Conservation (phyloP, 1,140 invertebrate genomes). For the Eumeta japonica region DNA sequence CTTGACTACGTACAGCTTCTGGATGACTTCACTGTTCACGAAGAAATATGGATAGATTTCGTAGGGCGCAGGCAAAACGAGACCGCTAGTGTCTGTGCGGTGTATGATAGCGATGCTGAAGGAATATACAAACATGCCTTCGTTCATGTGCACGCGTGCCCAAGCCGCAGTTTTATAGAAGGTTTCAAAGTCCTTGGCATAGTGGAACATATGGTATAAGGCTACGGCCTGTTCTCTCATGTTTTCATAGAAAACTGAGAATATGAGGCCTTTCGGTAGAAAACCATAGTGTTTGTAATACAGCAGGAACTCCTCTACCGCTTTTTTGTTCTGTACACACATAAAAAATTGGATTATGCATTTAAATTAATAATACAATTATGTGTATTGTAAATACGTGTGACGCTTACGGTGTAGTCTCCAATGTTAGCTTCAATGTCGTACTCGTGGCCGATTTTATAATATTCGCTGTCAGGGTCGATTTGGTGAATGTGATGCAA, state of each 20-base stretch:
- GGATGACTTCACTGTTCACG: slow-evolving; percentile 59
- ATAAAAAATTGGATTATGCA: slow-evolving; percentile 12
- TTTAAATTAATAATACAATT: too few relatives aligned
- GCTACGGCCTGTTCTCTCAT: slow-evolving; percentile 55
- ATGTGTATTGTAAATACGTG: not conserved
- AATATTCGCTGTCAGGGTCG: slow-evolving; percentile 22
- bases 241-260: slow-evolving; percentile 57
- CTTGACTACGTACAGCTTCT: slow-evolving; percentile 58
- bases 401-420: slow-evolving; percentile 30
- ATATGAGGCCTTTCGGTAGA: slow-evolving; percentile 52
- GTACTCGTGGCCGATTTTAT: slow-evolving; percentile 38
- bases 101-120: slow-evolving; percentile 61
- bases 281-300: slow-evolving; percentile 52
- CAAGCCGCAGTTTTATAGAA: slow-evolving; percentile 64
- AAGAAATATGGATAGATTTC: slow-evolving; percentile 66
- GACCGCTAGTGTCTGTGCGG: slow-evolving; percentile 58
- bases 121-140: slow-evolving; percentile 61
- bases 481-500: slow-evolving; percentile 48
- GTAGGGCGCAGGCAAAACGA: slow-evolving; percentile 62
- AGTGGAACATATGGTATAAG: slow-evolving; percentile 61
- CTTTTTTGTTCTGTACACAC: slow-evolving; percentile 48
- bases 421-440: slow-evolving; percentile 40
- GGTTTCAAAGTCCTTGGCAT: slow-evolving; percentile 63
- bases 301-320: slow-evolving; percentile 57
- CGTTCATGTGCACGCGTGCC: slow-evolving; percentile 62